Evolutionary conservation across 1,140 invertebrate genomes (phyloP), one percentile per base, ranked within the genome.

Genomic region (Stratiolaelaps scimitus): DNA sequence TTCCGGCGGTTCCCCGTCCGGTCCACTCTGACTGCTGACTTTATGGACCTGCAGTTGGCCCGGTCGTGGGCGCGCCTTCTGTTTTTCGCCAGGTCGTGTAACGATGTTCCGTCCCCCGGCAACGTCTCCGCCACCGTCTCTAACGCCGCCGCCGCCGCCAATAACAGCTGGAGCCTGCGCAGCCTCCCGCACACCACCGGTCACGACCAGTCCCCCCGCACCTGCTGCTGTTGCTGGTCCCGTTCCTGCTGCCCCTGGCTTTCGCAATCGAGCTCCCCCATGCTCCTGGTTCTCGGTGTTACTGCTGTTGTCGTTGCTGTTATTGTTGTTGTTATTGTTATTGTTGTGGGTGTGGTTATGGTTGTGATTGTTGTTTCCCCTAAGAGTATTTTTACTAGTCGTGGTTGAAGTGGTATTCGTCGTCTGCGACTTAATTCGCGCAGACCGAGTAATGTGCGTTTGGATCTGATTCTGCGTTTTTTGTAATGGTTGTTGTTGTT

Each of bases 401-500:
- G 45, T 48, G 15, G 26, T 47, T 34, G 65, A 67, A 34, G 65
- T 68, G 20, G 29, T 30, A 28, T 40, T 69, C 28, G 64, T 69
- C 64, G 60, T 40, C 34, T 40, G 34, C 34, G 34, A 40, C 0
- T 40, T 40, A 10, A 40, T 40, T 60, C 48, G 30, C n/a, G 20
- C 28, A 30, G 56, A 26, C 2, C 23, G 48, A 64, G 28, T 64
- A 13, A 53, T 67, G 66, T 80, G 72, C 28, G 71, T 43, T 53
- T 29, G 66, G n/a, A 53, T 67, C 45, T 56, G 60, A n/a, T 69
- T 67, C 44, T 43, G 26, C 43, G 60, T 64, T 68, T 64, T 20
- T 68, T 34, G 66, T 60, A 75, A 71, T 28, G 73, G 77, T 68
- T 83, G 80, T 65, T 82, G 81, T n/a, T 78, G 76, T 73, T 83